Evolutionary conservation across 2,797 vertebrate genomes (phyloP), one percentile per base, ranked within the genome.

Genomic region (Coregonus ussuriensis): DNA sequence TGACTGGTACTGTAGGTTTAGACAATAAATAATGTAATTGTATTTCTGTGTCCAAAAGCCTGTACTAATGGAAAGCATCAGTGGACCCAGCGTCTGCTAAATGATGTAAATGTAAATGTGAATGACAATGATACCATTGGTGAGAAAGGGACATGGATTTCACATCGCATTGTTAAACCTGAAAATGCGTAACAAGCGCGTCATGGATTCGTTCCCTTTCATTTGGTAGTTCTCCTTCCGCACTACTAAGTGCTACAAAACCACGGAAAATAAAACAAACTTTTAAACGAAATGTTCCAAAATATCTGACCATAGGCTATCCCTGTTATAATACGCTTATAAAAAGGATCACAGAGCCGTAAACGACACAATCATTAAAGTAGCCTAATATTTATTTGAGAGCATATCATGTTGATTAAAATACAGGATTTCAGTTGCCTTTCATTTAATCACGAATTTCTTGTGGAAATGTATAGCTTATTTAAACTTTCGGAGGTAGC

Each of bases 71-170:
- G 72, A 71, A 87, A 47, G 77, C 11, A 91, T 93, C 88, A 93
- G 92, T 91, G 91, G 84, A 25, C 25, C 25, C 25, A 25, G 25
- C 25, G 25, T 25, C 25, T 25, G 25, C 25, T 25, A 25, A 25
- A 25, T 25, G 25, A 25, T 25, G 25, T 25, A 25, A 25, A 25
- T 25, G 25, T 25, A 25, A 25, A 25, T 25, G 25, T 25, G 25
- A 25, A 25, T 25, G 25, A 93, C 92, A 93, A 93, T 87, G 92
- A 88, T 77, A 86, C 89, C 81, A 90, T 93, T 90, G 92, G 91
- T 93, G 89, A 72, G 21, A 86, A 83, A 70, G 14, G 29, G 84
- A 84, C 89, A 69, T 88, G 89, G 89, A 88, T 89, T 92, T 93
- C 91, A 90, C 92, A 92, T 82, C 0, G 79, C 71, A n/a, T 80